Conservation (phyloP, 2,113 vertebrate species). For the Nothoprocta pentlandii region DNA sequence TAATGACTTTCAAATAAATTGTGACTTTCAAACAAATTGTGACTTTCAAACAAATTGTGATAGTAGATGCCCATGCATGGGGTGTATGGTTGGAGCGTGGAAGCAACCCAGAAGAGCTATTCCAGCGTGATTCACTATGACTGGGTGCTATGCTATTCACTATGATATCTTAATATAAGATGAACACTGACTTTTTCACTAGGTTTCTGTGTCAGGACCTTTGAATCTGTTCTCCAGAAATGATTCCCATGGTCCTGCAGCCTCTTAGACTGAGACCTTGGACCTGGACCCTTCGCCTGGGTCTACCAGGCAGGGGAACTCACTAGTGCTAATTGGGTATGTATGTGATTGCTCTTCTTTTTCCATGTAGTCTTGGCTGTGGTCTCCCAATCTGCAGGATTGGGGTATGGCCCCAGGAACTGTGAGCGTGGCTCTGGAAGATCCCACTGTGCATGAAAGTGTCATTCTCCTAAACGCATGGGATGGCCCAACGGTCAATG, state of each 20-base stretch:
- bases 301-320: neutral
- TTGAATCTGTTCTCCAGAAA: neutral
- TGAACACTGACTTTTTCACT: neutral
- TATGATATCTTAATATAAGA: too few species aligned
- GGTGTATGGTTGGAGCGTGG: neutral
- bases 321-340: neutral
- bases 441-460: neutral
- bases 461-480: too few species aligned
- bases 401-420: neutral
- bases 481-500: neutral
- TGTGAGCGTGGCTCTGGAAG: neutral
- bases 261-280: neutral
- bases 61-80: accelerated
- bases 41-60: neutral
- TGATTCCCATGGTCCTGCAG: neutral
- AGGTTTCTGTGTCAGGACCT: neutral
- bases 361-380: neutral
- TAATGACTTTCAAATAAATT: neutral
- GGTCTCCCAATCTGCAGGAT: neutral
- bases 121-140: neutral
- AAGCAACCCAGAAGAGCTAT: accelerated
- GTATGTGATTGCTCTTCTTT: neutral
- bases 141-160: too few species aligned
- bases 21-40: neutral
- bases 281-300: neutral